Evolutionary conservation across 2,888 invertebrate species (phyloP).

Genomic region (Neocrepidodera transversa): DNA sequence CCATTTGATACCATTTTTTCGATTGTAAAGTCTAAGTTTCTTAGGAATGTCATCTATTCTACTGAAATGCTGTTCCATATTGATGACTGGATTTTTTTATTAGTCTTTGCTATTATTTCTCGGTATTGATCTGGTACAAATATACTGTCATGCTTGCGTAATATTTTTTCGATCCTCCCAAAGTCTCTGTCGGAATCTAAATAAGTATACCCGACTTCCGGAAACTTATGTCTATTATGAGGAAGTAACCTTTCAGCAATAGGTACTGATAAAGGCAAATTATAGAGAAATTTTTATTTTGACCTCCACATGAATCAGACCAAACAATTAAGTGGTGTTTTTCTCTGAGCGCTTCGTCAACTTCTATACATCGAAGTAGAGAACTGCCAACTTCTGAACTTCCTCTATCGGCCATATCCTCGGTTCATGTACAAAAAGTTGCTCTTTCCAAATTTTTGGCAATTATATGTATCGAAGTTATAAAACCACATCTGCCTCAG

Average conservation of each 20-base stretch:
- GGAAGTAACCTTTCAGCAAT: conserved; percentile 45
- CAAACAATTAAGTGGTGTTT: conserved; percentile 34
- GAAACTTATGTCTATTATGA: conserved; percentile 51
- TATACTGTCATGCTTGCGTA: conserved; percentile 43
- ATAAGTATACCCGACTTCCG: conserved; percentile 51
- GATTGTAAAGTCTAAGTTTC: conserved; percentile 2
- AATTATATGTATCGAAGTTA: too few relatives aligned
- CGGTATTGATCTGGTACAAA: not conserved
- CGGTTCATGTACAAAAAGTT: conserved; percentile 48
- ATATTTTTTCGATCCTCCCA: conserved; percentile 49
- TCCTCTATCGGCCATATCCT: conserved; percentile 32
- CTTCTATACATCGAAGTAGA: conserved; percentile 4
- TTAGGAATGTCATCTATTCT: too few relatives aligned
- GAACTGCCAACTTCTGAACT: conserved; percentile 21
- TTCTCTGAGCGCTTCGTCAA: not conserved
- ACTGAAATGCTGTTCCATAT: conserved; percentile 14
- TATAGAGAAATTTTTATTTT: conserved; percentile 48
- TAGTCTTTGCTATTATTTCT: conserved; percentile 39
- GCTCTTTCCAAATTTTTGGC: too few relatives aligned
- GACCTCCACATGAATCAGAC: conserved; percentile 48
- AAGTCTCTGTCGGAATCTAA: conserved; percentile 53
- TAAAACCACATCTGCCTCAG: too few relatives aligned
- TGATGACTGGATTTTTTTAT: conserved; percentile 37
- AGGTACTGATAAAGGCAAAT: conserved; percentile 44
- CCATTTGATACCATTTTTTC: conserved; percentile 5